A percentile compares a stretch with the other conserved stretches of the same genome.
phyloP scores from a whole-genome alignment of 2,113 vertebrate genomes.

The Mixornis gularis region DNA sequence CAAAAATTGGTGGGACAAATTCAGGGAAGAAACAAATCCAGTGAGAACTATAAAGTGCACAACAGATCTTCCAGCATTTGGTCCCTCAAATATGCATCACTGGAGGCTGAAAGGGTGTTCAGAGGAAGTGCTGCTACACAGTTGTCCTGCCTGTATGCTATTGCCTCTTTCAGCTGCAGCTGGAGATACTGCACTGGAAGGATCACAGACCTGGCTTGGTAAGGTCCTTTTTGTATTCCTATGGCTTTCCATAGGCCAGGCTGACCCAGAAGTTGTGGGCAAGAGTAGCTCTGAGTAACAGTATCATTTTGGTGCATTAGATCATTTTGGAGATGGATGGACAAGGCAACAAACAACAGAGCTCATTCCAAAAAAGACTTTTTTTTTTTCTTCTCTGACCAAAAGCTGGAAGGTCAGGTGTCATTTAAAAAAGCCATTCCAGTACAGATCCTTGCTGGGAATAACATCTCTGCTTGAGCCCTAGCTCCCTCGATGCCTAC shows the following conservation, averaged over 20 bases:
- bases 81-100: background rate
- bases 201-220: background rate
- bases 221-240: background rate
- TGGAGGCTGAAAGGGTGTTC: background rate
- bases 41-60: background rate
- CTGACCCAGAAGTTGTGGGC: background rate
- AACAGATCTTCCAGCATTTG: background rate
- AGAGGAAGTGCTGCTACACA: background rate
- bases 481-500: background rate
- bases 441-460: background rate
- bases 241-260: background rate
- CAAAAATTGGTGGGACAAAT: background rate
- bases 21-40: background rate
- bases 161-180: background rate
- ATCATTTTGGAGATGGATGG: background rate
- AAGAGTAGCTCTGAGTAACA: background rate
- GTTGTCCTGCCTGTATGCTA: background rate
- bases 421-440: background rate
- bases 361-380: background rate
- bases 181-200: background rate
- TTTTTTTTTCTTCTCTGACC: background rate
- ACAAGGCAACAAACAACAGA: background rate
- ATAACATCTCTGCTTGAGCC: background rate
- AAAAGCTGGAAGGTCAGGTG: background rate
- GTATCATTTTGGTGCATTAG: background rate